Percentiles rank a stretch among this genome's conserved stretches.
Evolutionary conservation across 2,888 invertebrate genomes (phyloP).

Genomic region (Noctua janthina): DNA sequence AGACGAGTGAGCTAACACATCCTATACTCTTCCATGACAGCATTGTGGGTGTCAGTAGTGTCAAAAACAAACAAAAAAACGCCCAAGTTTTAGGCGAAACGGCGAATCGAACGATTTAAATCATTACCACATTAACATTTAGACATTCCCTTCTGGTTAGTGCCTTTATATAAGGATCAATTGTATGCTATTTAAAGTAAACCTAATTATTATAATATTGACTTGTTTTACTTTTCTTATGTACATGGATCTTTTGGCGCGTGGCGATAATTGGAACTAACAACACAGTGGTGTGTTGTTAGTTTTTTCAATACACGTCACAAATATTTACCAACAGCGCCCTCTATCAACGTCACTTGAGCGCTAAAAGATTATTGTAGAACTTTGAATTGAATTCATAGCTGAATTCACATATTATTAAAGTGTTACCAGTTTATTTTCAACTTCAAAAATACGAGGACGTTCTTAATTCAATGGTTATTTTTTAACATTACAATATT

Average conservation of each 20-base stretch:
- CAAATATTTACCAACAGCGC: neutral
- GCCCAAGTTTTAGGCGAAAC: neutral
- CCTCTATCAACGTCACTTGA: neutral
- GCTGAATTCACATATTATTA: neutral
- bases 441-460: neutral
- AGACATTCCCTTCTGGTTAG: constrained; percentile 36
- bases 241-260: neutral
- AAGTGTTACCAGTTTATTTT: neutral
- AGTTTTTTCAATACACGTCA: neutral
- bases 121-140: constrained; percentile 1
- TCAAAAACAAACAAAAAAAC: neutral
- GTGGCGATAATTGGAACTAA: neutral
- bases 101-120: constrained; percentile 1
- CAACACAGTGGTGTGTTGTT: too few relatives aligned
- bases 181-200: constrained; percentile 32
- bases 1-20: neutral
- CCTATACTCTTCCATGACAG: neutral
- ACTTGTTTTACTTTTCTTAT: neutral
- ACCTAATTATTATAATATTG: neutral
- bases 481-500: neutral
- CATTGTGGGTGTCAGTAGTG: neutral
- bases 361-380: neutral
- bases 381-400: neutral
- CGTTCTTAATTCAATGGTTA: neutral
- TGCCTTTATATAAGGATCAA: constrained; percentile 50